Evolutionary conservation across 2,797 vertebrate genomes (phyloP).

Genomic region (Mastacembelus armatus): DNA sequence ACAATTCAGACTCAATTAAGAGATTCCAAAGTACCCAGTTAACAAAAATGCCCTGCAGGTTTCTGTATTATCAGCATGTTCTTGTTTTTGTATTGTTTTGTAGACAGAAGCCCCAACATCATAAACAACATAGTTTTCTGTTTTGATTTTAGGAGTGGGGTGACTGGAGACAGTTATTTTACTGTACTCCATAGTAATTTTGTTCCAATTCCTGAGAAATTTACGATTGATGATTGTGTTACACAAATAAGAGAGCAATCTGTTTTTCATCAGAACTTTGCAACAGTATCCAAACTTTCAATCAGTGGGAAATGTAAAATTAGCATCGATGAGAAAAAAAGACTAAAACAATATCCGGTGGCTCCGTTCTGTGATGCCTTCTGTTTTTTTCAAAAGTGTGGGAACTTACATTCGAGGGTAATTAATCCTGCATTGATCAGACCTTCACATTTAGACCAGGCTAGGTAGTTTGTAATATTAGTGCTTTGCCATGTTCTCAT

Average conservation of each 20-base stretch:
- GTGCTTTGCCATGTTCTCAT: conserved; percentile 74
- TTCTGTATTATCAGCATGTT: not conserved
- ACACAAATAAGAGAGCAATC: too few relatives aligned
- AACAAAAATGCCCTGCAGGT: too few relatives aligned
- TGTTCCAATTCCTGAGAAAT: too few relatives aligned
- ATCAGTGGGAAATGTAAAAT: conserved; percentile 28
- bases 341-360: conserved; percentile 1
- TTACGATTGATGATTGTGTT: too few relatives aligned
- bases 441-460: conserved; percentile 68
- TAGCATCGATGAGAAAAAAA: conserved; percentile 22
- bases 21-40: too few relatives aligned
- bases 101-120: too few relatives aligned
- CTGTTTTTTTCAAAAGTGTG: conserved; percentile 25
- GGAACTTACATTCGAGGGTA: conserved; percentile 55
- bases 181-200: too few relatives aligned
- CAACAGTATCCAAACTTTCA: conserved; percentile 7
- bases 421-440: conserved; percentile 84
- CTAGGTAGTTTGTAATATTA: conserved; percentile 82
- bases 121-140: too few relatives aligned
- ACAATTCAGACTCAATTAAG: not conserved
- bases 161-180: too few relatives aligned
- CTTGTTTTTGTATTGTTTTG: not conserved
- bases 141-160: too few relatives aligned
- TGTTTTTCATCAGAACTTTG: not conserved
- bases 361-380: conserved; percentile 26